Evolutionary conservation across 2,888 invertebrate genomes (phyloP).

Genomic region (Parnassius smintheus): DNA sequence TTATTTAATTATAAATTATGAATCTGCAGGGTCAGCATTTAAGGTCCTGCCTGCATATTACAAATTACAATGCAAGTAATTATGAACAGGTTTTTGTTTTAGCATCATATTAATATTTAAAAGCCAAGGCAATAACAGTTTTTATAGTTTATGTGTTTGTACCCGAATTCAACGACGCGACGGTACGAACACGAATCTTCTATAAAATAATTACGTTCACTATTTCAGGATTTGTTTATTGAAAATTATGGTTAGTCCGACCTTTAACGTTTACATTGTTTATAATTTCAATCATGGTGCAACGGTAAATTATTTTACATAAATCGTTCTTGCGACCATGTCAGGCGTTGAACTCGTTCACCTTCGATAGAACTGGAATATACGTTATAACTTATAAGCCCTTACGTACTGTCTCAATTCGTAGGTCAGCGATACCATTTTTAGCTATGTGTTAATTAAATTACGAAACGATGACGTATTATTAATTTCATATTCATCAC

Average conservation of each 20-base stretch:
- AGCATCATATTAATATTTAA: too few species aligned
- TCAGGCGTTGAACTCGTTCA: slow-evolving; percentile 30
- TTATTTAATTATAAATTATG: too few species aligned
- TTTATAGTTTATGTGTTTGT: too few species aligned
- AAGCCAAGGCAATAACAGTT: too few species aligned
- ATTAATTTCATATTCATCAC: slow-evolving; percentile 1
- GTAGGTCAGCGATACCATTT: slow-evolving; percentile 24
- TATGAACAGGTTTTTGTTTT: too few species aligned
- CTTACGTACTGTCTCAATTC: slow-evolving; percentile 9
- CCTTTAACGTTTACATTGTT: slow-evolving; percentile 58
- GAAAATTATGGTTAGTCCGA: slow-evolving; percentile 46
- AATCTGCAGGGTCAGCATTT: too few species aligned
- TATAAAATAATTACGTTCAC: slow-evolving; percentile 18
- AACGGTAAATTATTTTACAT: slow-evolving; percentile 60
- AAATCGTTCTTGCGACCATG: slow-evolving; percentile 51
- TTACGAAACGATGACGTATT: slow-evolving; percentile 28
- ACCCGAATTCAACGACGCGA: background rate
- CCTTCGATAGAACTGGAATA: slow-evolving; percentile 7
- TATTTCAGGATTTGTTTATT: slow-evolving; percentile 40
- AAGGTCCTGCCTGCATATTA: too few species aligned
- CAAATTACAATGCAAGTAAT: too few species aligned
- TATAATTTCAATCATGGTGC: slow-evolving; percentile 53
- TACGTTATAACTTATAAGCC: background rate
- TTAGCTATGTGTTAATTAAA: slow-evolving; percentile 27
- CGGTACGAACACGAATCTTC: slow-evolving; percentile 2